Evolutionary conservation across 1,140 invertebrate species (phyloP), one percentile per base, ranked within the genome.

Genomic region (Drosophila pruinosa): DNA sequence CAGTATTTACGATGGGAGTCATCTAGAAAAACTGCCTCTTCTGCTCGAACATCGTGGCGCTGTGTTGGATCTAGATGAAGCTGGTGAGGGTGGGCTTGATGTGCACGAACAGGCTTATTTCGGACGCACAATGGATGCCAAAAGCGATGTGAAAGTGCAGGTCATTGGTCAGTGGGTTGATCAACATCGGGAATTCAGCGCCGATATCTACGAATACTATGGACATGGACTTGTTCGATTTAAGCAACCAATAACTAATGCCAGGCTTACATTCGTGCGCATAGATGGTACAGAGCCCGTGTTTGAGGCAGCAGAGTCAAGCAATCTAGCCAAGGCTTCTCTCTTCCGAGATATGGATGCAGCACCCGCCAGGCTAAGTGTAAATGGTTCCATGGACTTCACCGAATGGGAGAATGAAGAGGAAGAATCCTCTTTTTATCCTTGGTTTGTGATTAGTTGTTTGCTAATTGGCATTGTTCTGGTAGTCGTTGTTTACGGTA

Each of bases 81-180:
- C 71, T 10, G 89, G 89, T 21, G 62, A 83, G n/a, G 89, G 89
- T 4, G 89, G 89, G 7, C 6, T 89, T 7, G 63, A 90, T 45
- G 81, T 90, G 6, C 45, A 78, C 6, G 70, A 86, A 31, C 81
- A 89, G 54, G 78, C 89, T 0, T 90, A 80, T 31, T 90, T 78
- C 19, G 89, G 89, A 1, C 89, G 89, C 36, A 75, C 61, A 14
- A 90, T 90, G 89, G 89, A 90, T 39, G 41, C 89, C 3, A 54
- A 62, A 15, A 90, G 75, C 15, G 85, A 86, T 24, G 89, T 90
- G 2, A 77, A 78, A 14, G 63, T 90, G 0, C 83, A 90, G 45
- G 64, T 90, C 17, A 83, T 89, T 62, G 89, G 89, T 3, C 89
- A 90, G 36, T 90, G 89, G 89, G 70, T 75, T 2, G 89, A 90